Percentiles rank a stretch among this genome's conserved stretches.
Conservation (phyloP, 2,888 invertebrate genomes). For the Sarcophaga carnaria region DNA sequence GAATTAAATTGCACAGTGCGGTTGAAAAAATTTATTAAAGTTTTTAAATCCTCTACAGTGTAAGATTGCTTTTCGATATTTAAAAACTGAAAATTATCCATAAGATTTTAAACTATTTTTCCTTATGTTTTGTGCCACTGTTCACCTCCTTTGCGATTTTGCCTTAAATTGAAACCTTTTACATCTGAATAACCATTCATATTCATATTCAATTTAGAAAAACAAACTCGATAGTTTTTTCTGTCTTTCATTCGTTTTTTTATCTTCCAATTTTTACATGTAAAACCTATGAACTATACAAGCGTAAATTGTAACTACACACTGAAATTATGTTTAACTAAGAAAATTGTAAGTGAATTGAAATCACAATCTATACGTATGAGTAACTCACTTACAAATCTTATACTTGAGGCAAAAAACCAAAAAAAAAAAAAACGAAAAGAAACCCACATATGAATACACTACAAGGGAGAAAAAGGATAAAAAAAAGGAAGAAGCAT, state of each 20-base stretch:
- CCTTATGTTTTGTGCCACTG: slow-evolving; percentile 18
- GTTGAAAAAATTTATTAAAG: neutral
- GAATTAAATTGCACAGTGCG: slow-evolving; percentile 40
- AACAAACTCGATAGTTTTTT: slow-evolving; percentile 49
- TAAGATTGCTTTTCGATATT: neutral
- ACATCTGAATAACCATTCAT: slow-evolving; percentile 64
- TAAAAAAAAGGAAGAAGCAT: slow-evolving; percentile 5
- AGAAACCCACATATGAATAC: neutral
- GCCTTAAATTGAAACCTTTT: slow-evolving; percentile 52
- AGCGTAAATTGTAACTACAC: slow-evolving; percentile 66
- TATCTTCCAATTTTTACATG: neutral
- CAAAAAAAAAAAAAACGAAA: no score
- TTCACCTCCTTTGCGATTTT: slow-evolving; percentile 3
- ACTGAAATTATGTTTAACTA: slow-evolving; percentile 68
- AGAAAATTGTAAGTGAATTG: slow-evolving; percentile 66
- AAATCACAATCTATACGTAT: slow-evolving; percentile 52
- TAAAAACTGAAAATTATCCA: neutral
- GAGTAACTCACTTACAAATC: slow-evolving; percentile 52
- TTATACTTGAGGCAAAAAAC: slow-evolving; percentile 33
- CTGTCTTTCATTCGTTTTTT: neutral
- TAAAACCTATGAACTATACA: slow-evolving; percentile 66
- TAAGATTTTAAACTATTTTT: neutral
- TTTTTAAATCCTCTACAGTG: neutral
- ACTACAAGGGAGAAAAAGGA: neutral
- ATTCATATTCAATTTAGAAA: slow-evolving; percentile 63